Conservation (phyloP, 2,888 invertebrate species). For the Emesis furor region DNA sequence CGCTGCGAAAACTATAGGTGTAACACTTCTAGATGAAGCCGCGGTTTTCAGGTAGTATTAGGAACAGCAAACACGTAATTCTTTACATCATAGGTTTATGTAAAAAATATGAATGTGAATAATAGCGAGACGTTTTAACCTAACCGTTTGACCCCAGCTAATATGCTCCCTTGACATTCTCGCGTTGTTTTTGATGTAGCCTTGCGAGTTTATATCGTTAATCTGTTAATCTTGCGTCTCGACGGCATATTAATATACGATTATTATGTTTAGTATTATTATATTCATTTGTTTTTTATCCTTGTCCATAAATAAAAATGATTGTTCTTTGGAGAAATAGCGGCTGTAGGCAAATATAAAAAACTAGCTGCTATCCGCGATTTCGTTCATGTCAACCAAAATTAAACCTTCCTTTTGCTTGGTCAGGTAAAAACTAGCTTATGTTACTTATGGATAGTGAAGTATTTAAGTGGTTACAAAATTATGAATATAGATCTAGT, state of each 20-base stretch:
- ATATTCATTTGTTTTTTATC: slow-evolving; percentile 10
- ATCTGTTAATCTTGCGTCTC: slow-evolving; percentile 20
- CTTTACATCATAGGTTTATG: background rate
- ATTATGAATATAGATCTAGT: too few relatives aligned
- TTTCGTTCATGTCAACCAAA: too few relatives aligned
- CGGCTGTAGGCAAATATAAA: background rate
- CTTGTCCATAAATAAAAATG: slow-evolving; percentile 1
- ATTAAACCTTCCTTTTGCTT: too few relatives aligned
- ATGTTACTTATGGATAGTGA: too few relatives aligned
- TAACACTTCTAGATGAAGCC: background rate
- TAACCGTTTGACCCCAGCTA: slow-evolving; percentile 39
- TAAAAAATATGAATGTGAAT: background rate
- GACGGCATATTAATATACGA: background rate
- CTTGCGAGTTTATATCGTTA: slow-evolving; percentile 34
- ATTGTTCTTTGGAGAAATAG: background rate
- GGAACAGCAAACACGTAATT: background rate
- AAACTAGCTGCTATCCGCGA: background rate
- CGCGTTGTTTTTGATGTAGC: slow-evolving; percentile 25
- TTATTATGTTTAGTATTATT: slow-evolving; percentile 14
- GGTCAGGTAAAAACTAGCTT: too few relatives aligned
- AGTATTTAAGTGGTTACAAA: too few relatives aligned
- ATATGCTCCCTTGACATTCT: slow-evolving; percentile 47
- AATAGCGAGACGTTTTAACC: slow-evolving; percentile 14
- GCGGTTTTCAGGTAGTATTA: background rate
- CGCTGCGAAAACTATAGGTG: too few relatives aligned